Base-by-base conservation (phyloP, 23 tunicate genomes). In the Aplidium turbinatum region DNA sequence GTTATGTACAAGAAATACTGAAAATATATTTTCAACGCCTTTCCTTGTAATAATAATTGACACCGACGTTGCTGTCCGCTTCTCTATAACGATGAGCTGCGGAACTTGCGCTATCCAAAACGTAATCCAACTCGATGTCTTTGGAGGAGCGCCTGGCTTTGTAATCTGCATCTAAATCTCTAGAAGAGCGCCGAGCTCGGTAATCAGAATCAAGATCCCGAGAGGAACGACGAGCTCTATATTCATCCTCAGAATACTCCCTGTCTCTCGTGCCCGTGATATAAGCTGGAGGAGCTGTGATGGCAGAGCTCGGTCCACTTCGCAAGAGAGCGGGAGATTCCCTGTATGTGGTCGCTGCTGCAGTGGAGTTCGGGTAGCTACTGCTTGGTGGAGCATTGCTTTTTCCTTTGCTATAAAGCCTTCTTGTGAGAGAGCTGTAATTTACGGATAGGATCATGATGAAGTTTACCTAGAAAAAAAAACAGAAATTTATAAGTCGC, bases 41-140 rank as follows among this genome's bases (percentile, higher is more conserved):
- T n/a, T 68, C 65, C 24, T 53, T 57, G 78, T 91, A 91, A 69
- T 91, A 91, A 47, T 91, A 91, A 57, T 84, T 89, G 24, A 91
- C 86, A 2, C 97, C 97, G 40, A 79, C 79, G 54, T 91, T 80
- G 57, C 90, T 83, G 72, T 91, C 97, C 38, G 67, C 33, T 4
- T 89, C 78, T 24, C 83, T 27, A 0, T 31, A 46, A 28, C 85
- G 30, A 4, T 68, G 46, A 11, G 72, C 22, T 38, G 27, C 24
- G 3, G 70, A 36, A 54, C 78, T 82, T 35, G 53, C 71, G 3
- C 51, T 70, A 26, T 78, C 90, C n/a, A 80, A 42, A 47, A 90
- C 5, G 56, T 77, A 72, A 55, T 90, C 97, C 68, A 91, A 58
- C 70, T 91, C 97, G 33, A 83, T 78, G 68, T 85, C 97, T 30